Evolutionary conservation across 2,113 vertebrate genomes (phyloP).

Genomic region (Pangasianodon gigas): DNA sequence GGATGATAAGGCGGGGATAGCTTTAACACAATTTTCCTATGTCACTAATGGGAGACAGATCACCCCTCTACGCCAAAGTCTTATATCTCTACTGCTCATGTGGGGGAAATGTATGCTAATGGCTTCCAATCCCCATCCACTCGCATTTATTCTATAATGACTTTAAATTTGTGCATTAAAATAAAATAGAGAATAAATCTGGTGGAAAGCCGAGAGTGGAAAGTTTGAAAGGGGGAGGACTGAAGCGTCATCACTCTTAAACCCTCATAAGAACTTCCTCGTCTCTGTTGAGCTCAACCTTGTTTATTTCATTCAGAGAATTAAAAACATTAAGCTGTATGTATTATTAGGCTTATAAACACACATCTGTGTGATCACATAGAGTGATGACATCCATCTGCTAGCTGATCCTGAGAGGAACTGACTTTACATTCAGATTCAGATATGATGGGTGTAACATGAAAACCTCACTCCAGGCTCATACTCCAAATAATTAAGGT

Average conservation of each 20-base stretch:
- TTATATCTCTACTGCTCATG: constrained; percentile 49
- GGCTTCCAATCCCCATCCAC: constrained; percentile 48
- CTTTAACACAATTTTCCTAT: constrained; percentile 52
- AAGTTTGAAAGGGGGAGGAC: constrained; percentile 20
- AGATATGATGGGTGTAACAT: background rate
- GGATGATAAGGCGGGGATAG: constrained; percentile 41
- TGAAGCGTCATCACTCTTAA: constrained; percentile 44
- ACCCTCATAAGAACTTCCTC: background rate
- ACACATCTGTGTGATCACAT: background rate
- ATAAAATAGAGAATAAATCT: constrained; percentile 52
- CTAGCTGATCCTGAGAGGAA: constrained; percentile 6
- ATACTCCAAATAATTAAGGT: background rate
- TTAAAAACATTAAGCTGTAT: constrained; percentile 35
- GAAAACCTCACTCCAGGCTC: background rate
- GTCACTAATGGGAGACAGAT: constrained; percentile 57
- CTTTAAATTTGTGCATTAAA: constrained; percentile 59
- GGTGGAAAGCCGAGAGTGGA: constrained; percentile 31
- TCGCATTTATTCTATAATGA: constrained; percentile 58
- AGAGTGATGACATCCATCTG: constrained; percentile 3
- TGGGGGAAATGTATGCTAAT: constrained; percentile 59
- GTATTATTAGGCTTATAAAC: constrained; percentile 30
- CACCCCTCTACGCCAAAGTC: constrained; percentile 44
- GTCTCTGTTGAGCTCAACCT: constrained; percentile 24
- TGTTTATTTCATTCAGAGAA: constrained; percentile 38
- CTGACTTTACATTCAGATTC: constrained; percentile 12